Evolutionary conservation across 1,140 invertebrate genomes (phyloP).

Genomic region (Pseudomyrmex pallidus): DNA sequence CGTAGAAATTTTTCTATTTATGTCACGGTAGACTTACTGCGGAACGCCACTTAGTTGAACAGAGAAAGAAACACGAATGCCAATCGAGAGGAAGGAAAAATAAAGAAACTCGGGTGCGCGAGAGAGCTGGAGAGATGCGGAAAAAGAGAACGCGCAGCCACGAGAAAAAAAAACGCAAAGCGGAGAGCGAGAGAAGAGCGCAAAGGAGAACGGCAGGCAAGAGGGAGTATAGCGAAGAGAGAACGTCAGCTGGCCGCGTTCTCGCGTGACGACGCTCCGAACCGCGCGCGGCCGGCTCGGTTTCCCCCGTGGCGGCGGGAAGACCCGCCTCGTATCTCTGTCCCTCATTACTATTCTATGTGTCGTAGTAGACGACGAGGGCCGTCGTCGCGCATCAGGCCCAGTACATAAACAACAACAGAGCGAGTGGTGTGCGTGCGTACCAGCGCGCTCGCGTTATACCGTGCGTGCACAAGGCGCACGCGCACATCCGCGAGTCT

Average conservation of each 20-base stretch:
- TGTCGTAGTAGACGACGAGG: slow-evolving; percentile 63
- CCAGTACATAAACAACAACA: slow-evolving; percentile 47
- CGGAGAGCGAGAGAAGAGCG: slow-evolving; percentile 25
- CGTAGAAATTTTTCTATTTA: background rate
- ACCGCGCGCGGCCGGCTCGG: slow-evolving; percentile 43
- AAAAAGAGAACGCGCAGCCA: slow-evolving; percentile 46
- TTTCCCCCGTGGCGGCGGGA: slow-evolving; percentile 65
- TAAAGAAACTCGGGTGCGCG: slow-evolving; percentile 12
- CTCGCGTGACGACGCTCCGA: slow-evolving; percentile 80
- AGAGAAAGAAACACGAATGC: background rate
- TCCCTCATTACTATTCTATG: slow-evolving; percentile 81
- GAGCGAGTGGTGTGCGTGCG: slow-evolving; percentile 62
- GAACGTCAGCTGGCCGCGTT: slow-evolving; percentile 80
- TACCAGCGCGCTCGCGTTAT: slow-evolving; percentile 12
- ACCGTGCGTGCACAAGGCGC: slow-evolving; percentile 55
- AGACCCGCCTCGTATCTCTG: slow-evolving; percentile 79
- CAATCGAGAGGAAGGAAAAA: slow-evolving; percentile 26
- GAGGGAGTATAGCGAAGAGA: slow-evolving; percentile 61
- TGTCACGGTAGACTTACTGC: background rate
- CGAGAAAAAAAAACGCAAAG: slow-evolving; percentile 26
- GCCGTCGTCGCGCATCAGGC: slow-evolving; percentile 24
- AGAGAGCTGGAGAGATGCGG: slow-evolving; percentile 31
- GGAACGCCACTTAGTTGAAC: background rate
- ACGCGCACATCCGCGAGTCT: slow-evolving; percentile 62
- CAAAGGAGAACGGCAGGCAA: slow-evolving; percentile 43